Base-by-base conservation (phyloP, 2,797 vertebrate species). In the Trichosurus vulpecula region DNA sequence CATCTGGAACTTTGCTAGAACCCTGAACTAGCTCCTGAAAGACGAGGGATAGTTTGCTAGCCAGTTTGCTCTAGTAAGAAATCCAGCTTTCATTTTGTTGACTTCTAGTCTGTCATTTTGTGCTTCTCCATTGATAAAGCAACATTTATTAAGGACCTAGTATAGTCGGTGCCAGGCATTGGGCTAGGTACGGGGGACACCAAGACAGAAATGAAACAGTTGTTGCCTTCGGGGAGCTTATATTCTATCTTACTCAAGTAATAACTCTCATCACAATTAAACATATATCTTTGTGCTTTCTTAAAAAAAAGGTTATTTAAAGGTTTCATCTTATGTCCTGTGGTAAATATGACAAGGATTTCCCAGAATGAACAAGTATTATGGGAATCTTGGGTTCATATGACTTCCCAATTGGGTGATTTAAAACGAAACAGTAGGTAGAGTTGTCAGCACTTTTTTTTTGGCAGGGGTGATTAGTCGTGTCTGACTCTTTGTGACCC, bases 321-420 rank as follows among this genome's bases (percentile, higher is more conserved):
- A 95, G 52, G 55, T 55, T 81, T 47, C 74, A 81, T 25, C 74
- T 47, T 11, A 74, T 74, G n/a, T 74, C n/a, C 74, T 96, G 90
- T 95, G 94, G 96, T 54, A 97, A 96, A 96, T 91, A 93, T 52
- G 57, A 93, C 55, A 94, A 5, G 90, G 95, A 58, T 92, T 97
- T 97, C 94, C 95, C 54, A 93, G 96, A 90, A 95, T 93, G 92
- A 97, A 66, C 90, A 93, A 9, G 0, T 61, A 53, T 97, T 97
- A 96, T 97, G 96, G 96, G 96, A 97, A 90, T 96, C 91, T 93
- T 58, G 57, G 51, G 57, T 96, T 81, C 95, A 95, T 95, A 95
- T 97, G 98, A 96, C 95, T 97, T 97, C 92, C 95, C 16, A 90
- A 96, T 92, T 91, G 30, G 0, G 92, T 97, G 97, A 97, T 92